Conservation (phyloP, 2,888 invertebrate species). For the Andrena praecox region DNA sequence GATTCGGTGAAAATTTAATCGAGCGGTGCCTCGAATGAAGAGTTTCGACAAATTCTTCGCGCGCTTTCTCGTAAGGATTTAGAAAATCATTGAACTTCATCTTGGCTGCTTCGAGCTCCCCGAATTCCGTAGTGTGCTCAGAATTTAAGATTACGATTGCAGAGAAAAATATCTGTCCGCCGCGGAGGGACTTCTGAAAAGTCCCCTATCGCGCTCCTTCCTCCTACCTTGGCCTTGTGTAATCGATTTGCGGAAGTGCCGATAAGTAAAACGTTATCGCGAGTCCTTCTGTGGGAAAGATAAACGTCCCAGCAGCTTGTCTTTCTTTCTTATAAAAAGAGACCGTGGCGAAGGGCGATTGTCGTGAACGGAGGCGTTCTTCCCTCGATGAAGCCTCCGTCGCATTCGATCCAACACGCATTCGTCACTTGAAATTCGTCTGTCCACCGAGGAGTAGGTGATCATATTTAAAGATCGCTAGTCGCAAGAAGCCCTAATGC, state of each 20-base stretch:
- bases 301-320: conserved; percentile 69
- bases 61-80: no score
- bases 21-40: no score
- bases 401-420: not conserved
- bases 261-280: conserved; percentile 71
- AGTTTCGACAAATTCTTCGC: not conserved
- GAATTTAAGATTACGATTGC: not conserved
- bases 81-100: not conserved
- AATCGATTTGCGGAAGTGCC: conserved; percentile 73
- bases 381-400: conserved; percentile 17
- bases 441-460: no score
- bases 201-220: conserved; percentile 36
- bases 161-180: conserved; percentile 1
- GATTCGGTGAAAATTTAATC: no score
- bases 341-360: conserved; percentile 31
- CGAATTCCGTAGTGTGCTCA: not conserved
- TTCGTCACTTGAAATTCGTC: conserved; percentile 16
- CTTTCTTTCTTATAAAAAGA: conserved; percentile 59
- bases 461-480: no score
- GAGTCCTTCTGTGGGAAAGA: conserved; percentile 69
- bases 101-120: no score
- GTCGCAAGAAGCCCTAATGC: no score
- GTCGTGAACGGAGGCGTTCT: conserved; percentile 28
- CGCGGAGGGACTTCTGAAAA: conserved; percentile 29
- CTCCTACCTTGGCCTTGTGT: conserved; percentile 55